These are phyloP conservation scores for Rachycentron canadum DNA, from an alignment of 2,797 vertebrate genomes.

Conservation along the genomic window DNA sequence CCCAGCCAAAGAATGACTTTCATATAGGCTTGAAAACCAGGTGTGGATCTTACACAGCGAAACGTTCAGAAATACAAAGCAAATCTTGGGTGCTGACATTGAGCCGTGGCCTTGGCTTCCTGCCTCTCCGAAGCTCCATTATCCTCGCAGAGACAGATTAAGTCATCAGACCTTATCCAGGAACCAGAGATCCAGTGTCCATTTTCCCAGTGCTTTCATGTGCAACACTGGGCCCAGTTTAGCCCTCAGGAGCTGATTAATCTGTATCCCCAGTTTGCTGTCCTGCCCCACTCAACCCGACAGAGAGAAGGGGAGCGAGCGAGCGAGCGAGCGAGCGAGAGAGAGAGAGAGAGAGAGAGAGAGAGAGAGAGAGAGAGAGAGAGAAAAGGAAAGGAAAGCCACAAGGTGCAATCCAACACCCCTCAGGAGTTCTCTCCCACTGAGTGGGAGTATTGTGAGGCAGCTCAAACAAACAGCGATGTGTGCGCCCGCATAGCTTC, in stretches of 20 bases:
- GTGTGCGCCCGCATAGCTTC: constrained; percentile 69
- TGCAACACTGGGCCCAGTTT: constrained; percentile 62
- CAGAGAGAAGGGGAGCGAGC: constrained; percentile 19
- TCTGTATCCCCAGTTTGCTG: constrained; percentile 41
- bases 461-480: constrained; percentile 66
- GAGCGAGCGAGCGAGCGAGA: constrained; percentile 1
- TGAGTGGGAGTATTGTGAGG: constrained; percentile 71
- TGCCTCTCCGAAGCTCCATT: constrained; percentile 23
- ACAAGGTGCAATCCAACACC: constrained; percentile 68
- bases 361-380: constrained; percentile 11
- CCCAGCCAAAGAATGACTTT: not conserved
- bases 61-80: constrained; percentile 27
- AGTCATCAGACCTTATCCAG: constrained; percentile 64
- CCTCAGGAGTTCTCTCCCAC: constrained; percentile 47
- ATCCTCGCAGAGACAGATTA: constrained; percentile 64
- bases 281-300: constrained; percentile 28
- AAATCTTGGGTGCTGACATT: constrained; percentile 30
- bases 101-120: constrained; percentile 18
- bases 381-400: constrained; percentile 49
- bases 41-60: constrained; percentile 5
- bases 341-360: constrained; percentile 4
- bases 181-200: constrained; percentile 62
- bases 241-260: constrained; percentile 67
- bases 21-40: constrained; percentile 19
- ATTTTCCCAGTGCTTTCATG: constrained; percentile 70